A percentile compares a stretch with the other conserved stretches of the same genome.
Conservation (phyloP, 1,140 invertebrate genomes). For the Mesaphorura yosii region DNA sequence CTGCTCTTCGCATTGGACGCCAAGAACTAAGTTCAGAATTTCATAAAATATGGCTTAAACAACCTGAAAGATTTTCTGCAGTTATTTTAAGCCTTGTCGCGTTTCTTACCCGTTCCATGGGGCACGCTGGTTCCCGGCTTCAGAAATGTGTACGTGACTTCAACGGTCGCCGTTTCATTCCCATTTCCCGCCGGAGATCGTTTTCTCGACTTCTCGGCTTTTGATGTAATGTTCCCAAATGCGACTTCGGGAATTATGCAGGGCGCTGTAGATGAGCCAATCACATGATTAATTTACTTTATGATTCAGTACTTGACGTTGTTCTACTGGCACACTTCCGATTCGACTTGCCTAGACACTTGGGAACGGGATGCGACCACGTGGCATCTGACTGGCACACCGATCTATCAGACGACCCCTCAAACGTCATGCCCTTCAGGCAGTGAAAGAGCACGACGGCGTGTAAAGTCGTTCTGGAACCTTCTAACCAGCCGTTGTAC, state of each 20-base stretch:
- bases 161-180: neutral
- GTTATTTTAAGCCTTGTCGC: no score
- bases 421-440: slow-evolving; percentile 32
- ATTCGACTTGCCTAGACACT: slow-evolving; percentile 42
- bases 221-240: slow-evolving; percentile 25
- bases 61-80: no score
- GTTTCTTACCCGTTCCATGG: slow-evolving; percentile 71
- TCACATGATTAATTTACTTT: neutral
- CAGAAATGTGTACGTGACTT: slow-evolving; percentile 11
- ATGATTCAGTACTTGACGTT: neutral
- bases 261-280: slow-evolving; percentile 19
- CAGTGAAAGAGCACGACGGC: slow-evolving; percentile 46
- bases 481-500: slow-evolving; percentile 40
- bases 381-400: slow-evolving; percentile 45
- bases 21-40: no score
- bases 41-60: no score
- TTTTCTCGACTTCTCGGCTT: neutral
- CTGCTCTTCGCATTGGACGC: slow-evolving; percentile 71
- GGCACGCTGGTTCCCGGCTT: slow-evolving; percentile 49
- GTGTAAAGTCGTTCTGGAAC: slow-evolving; percentile 42
- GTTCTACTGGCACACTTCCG: neutral
- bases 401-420: slow-evolving; percentile 26
- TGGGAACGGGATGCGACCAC: slow-evolving; percentile 48
- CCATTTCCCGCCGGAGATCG: neutral
- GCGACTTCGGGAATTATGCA: slow-evolving; percentile 22